Base-by-base conservation (phyloP, 2,113 vertebrate genomes). In the Vulpes lagopus region DNA sequence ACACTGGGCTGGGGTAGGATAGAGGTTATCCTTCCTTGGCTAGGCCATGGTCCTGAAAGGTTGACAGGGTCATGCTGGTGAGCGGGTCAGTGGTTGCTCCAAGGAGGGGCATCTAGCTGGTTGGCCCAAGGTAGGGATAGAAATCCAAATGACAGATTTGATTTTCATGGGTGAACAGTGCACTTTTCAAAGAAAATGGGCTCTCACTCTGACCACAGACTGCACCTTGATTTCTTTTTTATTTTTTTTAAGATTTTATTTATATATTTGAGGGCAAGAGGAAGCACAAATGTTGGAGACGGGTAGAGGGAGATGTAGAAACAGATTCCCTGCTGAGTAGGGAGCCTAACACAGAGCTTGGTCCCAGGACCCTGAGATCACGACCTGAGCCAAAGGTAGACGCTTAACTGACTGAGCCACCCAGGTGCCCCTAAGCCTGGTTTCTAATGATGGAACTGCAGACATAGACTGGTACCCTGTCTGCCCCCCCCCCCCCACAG, bases 1-100 rank as follows among this genome's bases (percentile, higher is more conserved):
- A 32, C 3, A 0, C 55, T 32, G 62, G 80, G 2, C 23, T 27
- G 0, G 5, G 3, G 43, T 8, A 43, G 53, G 7, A 3, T 0
- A 53, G 62, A 65, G 27, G 10, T 2, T 53, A 32, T 23, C 16
- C 51, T 78, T 86, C 51, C 84, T 57, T 12, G 69, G 60, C 35
- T 19, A 3, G 23, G 79, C 15, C 2, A 1, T 55, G 60, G 73
- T 69, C 25, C 60, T 82, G 16, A 49, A 65, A 35, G 60, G 19
- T 90, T 19, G 76, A 8, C 51, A 49, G 10, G 11, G 51, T 38
- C 5, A 0, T 78, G 32, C 53, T 74, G 22, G 38, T 60, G 85
- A 60, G 25, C n/a, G 73, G 78, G 20, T 8, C 8, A 49, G 35
- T 53, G 12, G 81, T 64, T 74, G n/a, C 43, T 92, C 23, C 59